These are phyloP conservation scores for Diarsia dahlii DNA, from an alignment of 2,888 invertebrate species.

Conservation along the genomic window DNA sequence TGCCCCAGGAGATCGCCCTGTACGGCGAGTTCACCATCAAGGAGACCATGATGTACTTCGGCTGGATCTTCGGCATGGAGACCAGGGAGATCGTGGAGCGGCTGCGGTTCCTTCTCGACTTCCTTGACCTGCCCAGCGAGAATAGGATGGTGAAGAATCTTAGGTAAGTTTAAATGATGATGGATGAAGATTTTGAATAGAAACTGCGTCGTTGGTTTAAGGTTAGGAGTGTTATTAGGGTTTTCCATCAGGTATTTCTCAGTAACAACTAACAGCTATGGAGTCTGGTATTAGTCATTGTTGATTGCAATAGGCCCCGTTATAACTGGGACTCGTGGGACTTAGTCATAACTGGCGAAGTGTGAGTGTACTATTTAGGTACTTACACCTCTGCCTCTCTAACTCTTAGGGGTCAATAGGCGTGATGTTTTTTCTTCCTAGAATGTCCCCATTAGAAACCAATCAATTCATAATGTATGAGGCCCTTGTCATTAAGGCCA, in stretches of 20 bases:
- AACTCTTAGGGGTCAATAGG: too few species aligned
- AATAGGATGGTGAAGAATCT: conserved; percentile 92
- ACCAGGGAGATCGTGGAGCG: conserved; percentile 95
- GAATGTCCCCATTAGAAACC: not conserved
- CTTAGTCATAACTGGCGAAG: not conserved
- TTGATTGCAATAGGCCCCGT: too few species aligned
- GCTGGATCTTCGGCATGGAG: conserved; percentile 98
- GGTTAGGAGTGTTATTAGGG: not conserved
- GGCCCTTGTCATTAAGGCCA: conserved; percentile 23
- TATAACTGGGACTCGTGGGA: not conserved
- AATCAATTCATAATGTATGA: conserved; percentile 26
- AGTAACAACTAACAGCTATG: too few species aligned
- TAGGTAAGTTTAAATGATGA: conserved; percentile 75
- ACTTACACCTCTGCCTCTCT: too few species aligned
- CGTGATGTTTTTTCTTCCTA: too few species aligned
- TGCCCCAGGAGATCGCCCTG: conserved; percentile 98
- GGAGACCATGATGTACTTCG: conserved; percentile 99
- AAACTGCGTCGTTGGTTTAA: not conserved
- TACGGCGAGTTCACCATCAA: conserved; percentile 98
- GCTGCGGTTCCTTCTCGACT: conserved; percentile 96
- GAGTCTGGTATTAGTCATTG: too few species aligned
- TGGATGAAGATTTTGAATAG: not conserved
- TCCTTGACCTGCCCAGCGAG: conserved; percentile 97
- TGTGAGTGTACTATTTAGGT: too few species aligned
- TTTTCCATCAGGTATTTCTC: not conserved